Percentiles rank a stretch among this genome's conserved stretches.
These are phyloP conservation scores for Portevinia maculata DNA, from an alignment of 2,888 invertebrate species.

Conservation along the genomic window DNA sequence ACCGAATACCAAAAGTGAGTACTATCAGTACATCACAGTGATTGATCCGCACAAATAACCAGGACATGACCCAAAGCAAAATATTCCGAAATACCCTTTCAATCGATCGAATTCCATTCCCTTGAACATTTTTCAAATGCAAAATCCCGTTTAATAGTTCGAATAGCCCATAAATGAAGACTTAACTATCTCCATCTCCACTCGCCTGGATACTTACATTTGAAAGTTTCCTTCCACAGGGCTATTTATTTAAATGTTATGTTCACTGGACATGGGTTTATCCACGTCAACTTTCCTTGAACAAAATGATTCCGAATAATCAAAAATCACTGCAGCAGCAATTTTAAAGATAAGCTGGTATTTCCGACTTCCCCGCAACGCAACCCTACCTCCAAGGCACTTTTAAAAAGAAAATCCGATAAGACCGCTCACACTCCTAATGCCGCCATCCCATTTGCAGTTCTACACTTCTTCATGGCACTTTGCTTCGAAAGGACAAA, in stretches of 20 bases:
- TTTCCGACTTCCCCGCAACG: neutral
- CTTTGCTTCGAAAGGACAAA: constrained; percentile 46
- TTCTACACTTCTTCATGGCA: constrained; percentile 13
- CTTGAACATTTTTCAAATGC: no score
- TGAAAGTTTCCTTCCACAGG: neutral
- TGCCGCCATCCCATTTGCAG: constrained; percentile 35
- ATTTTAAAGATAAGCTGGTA: constrained; percentile 42
- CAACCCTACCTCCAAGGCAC: neutral
- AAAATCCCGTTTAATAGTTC: no score
- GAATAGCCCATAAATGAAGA: no score
- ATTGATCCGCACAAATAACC: no score
- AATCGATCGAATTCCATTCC: no score
- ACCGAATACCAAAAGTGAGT: no score
- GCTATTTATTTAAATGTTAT: constrained; percentile 33
- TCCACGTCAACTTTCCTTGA: constrained; percentile 2
- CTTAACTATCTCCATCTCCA: neutral
- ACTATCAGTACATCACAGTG: no score
- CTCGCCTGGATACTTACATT: neutral
- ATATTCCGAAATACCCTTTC: no score
- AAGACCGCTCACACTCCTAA: constrained; percentile 31
- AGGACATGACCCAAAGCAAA: no score
- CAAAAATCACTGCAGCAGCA: constrained; percentile 23
- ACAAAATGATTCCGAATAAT: constrained; percentile 16
- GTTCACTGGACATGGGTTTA: constrained; percentile 22
- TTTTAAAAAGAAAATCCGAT: constrained; percentile 50